Evolutionary conservation across 2,797 vertebrate species (phyloP).

Genomic region (Gambelia wislizenii): DNA sequence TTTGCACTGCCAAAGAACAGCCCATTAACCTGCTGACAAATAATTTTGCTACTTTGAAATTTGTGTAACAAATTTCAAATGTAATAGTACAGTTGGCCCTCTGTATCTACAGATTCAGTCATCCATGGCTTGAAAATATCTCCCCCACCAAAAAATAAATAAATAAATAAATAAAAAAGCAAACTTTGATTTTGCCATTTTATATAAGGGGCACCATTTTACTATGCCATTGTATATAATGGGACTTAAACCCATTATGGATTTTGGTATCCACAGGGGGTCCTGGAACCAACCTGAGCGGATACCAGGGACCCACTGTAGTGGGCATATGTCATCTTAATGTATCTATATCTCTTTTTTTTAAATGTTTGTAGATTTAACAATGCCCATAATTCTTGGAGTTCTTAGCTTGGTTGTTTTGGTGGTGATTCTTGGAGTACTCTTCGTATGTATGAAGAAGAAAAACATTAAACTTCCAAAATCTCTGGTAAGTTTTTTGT

Average conservation of each 20-base stretch:
- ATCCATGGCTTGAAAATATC: too few species aligned
- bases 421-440: fast-evolving
- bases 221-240: too few species aligned
- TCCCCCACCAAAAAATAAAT: too few species aligned
- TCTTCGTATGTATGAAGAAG: constrained; percentile 38
- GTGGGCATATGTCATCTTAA: background rate
- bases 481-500: constrained; percentile 75
- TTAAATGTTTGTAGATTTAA: constrained; percentile 36
- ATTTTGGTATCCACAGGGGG: too few species aligned
- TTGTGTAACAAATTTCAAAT: background rate
- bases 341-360: constrained; percentile 34
- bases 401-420: background rate
- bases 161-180: too few species aligned
- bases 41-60: background rate
- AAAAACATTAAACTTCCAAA: constrained; percentile 73
- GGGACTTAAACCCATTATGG: too few species aligned
- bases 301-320: too few species aligned
- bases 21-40: background rate
- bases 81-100: too few species aligned
- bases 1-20: background rate
- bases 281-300: too few species aligned
- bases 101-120: too few species aligned
- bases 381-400: fast-evolving
- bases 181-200: too few species aligned
- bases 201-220: too few species aligned